These are phyloP conservation scores for Drosophila nigritarsus DNA, from an alignment of 2,888 invertebrate genomes.

Conservation along the genomic window DNA sequence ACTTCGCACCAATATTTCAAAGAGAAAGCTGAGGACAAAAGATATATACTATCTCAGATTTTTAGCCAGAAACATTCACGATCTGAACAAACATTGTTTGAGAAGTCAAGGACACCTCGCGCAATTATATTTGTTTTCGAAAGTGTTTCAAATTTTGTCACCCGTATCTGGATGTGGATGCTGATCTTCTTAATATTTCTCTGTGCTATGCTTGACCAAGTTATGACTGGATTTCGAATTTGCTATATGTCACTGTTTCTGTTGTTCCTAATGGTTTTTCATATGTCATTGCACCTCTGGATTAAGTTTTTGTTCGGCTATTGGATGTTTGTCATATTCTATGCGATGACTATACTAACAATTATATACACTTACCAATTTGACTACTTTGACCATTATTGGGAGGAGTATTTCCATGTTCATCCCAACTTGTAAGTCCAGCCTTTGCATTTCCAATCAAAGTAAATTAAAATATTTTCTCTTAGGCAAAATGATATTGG, in stretches of 20 bases:
- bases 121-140: slow-evolving; percentile 85
- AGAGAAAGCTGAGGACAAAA: slow-evolving; percentile 89
- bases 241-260: slow-evolving; percentile 98
- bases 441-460: background rate
- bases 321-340: slow-evolving; percentile 97
- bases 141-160: slow-evolving; percentile 89
- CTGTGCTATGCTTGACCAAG: slow-evolving; percentile 94
- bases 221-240: slow-evolving; percentile 97
- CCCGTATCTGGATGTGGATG: slow-evolving; percentile 98
- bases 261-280: slow-evolving; percentile 95
- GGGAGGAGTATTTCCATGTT: slow-evolving; percentile 91
- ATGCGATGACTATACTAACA: slow-evolving; percentile 97
- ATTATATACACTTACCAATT: slow-evolving; percentile 99
- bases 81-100: slow-evolving; percentile 39
- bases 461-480: background rate
- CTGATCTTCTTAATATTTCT: slow-evolving; percentile 96
- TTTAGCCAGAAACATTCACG: slow-evolving; percentile 82
- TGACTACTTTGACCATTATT: slow-evolving; percentile 92
- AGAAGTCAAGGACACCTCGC: slow-evolving; percentile 51
- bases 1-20: slow-evolving; percentile 95
- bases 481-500: slow-evolving; percentile 96
- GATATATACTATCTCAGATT: slow-evolving; percentile 78
- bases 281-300: slow-evolving; percentile 96
- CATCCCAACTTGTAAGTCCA: slow-evolving; percentile 89
- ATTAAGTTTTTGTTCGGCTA: slow-evolving; percentile 96